phyloP scores from a whole-genome alignment of 2,113 vertebrate genomes.

The Xiphias gladius region DNA sequence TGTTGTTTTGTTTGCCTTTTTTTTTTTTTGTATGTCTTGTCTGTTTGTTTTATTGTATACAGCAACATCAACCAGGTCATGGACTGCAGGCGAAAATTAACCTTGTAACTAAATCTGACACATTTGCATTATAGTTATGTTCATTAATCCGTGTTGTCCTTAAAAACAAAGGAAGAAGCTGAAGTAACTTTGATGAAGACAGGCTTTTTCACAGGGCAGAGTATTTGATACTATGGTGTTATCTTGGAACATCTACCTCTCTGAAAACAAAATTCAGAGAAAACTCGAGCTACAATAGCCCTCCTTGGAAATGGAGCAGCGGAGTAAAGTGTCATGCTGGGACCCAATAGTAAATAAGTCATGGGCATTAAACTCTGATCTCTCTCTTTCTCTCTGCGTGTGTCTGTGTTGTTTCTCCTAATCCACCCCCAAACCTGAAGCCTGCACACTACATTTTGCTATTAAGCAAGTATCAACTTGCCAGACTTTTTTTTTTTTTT shows the following conservation, averaged over 20 bases:
- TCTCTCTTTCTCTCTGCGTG: neutral
- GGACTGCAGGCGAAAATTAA: too few relatives aligned
- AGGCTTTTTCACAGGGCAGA: neutral
- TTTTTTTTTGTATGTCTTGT: too few relatives aligned
- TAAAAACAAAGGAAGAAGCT: neutral
- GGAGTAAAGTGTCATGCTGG: constrained; percentile 53
- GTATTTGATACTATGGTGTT: neutral
- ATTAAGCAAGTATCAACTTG: neutral
- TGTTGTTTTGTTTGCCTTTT: too few relatives aligned
- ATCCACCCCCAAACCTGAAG: neutral
- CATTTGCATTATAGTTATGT: neutral
- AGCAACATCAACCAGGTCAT: too few relatives aligned
- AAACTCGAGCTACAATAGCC: neutral
- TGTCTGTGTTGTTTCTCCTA: neutral
- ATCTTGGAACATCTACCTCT: too few relatives aligned
- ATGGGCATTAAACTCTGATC: constrained; percentile 63
- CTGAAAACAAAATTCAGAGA: neutral
- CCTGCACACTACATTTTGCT: neutral
- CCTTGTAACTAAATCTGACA: too few relatives aligned
- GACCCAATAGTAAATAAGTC: constrained; percentile 66
- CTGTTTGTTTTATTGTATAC: too few relatives aligned
- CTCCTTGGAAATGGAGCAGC: constrained; percentile 37
- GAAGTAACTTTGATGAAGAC: neutral
- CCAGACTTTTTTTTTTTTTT: too few relatives aligned
- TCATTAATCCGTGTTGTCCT: neutral